Evolutionary conservation across 2,113 vertebrate genomes (phyloP).

Genomic region (Muscicapa adusta): DNA sequence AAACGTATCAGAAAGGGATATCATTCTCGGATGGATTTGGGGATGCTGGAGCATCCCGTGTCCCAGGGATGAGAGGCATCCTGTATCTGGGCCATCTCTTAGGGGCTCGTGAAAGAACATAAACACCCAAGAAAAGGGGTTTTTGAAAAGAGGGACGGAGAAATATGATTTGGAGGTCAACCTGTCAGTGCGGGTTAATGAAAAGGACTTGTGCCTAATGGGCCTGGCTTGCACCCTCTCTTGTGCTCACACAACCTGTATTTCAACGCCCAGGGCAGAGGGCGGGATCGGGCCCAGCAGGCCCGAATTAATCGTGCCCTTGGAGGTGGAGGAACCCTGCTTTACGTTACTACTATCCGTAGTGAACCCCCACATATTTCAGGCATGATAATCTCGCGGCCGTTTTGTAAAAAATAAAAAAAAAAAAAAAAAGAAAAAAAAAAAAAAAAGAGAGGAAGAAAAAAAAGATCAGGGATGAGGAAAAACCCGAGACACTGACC

Average conservation of each 20-base stretch:
- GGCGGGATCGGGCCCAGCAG: conserved; percentile 21
- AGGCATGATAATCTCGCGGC: background rate
- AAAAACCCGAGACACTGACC: background rate
- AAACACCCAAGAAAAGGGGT: background rate
- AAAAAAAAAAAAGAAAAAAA: background rate
- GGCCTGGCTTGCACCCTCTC: background rate
- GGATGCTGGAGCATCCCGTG: background rate
- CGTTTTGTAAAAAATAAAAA: background rate
- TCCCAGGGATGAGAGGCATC: background rate
- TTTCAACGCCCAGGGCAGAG: background rate
- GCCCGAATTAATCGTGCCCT: background rate
- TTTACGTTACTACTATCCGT: conserved; percentile 5
- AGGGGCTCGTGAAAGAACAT: rapidly evolving
- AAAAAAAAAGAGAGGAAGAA: too few relatives aligned
- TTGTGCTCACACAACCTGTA: background rate
- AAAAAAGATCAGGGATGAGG: background rate
- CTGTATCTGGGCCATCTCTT: rapidly evolving
- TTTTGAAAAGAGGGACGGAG: background rate
- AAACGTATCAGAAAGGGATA: background rate
- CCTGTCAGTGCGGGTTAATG: conserved; percentile 44
- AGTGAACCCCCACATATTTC: conserved; percentile 1
- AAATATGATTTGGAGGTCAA: conserved; percentile 57
- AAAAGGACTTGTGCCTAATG: conserved; percentile 15
- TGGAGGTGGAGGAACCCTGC: background rate
- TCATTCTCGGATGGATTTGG: background rate